A percentile compares a stretch with the other conserved stretches of the same genome.
These are phyloP conservation scores for Pogonomyrmex californicus DNA, from an alignment of 1,140 invertebrate species.

Conservation along the genomic window DNA sequence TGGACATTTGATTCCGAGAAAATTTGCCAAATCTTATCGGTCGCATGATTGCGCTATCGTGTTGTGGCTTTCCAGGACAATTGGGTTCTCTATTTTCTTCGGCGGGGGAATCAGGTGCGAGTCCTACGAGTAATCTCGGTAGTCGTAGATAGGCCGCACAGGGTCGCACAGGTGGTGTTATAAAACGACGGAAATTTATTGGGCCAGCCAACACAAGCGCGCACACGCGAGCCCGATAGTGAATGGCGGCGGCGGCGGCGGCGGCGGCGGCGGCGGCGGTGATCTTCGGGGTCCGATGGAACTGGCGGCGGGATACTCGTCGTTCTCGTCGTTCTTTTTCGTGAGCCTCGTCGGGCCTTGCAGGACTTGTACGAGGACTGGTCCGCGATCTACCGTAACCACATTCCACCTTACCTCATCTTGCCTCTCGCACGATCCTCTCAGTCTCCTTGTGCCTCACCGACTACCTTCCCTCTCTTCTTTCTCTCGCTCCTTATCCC, in stretches of 20 bases:
- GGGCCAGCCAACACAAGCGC: slow-evolving; percentile 35
- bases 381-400: slow-evolving; percentile 83
- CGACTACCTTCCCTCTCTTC: slow-evolving; percentile 53
- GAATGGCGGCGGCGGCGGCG: slow-evolving; percentile 70
- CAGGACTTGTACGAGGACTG: slow-evolving; percentile 76
- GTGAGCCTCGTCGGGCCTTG: slow-evolving; percentile 65
- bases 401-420: slow-evolving; percentile 78
- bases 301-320: slow-evolving; percentile 44
- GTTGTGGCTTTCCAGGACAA: neutral
- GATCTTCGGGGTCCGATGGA: slow-evolving; percentile 55
- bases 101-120: slow-evolving; percentile 57
- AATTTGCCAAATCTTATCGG: slow-evolving; percentile 7
- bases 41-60: slow-evolving; percentile 20
- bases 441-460: slow-evolving; percentile 60
- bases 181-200: slow-evolving; percentile 75
- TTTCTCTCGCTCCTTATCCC: slow-evolving; percentile 11
- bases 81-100: slow-evolving; percentile 22
- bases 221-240: slow-evolving; percentile 60
- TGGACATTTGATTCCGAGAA: neutral
- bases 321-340: slow-evolving; percentile 74
- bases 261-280: slow-evolving; percentile 17
- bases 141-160: slow-evolving; percentile 26
- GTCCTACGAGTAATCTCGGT: slow-evolving; percentile 12
- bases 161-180: slow-evolving; percentile 16
- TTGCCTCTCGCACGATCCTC: slow-evolving; percentile 61